Base-by-base conservation (phyloP, 1,140 invertebrate genomes). In the Conus betulinus region DNA sequence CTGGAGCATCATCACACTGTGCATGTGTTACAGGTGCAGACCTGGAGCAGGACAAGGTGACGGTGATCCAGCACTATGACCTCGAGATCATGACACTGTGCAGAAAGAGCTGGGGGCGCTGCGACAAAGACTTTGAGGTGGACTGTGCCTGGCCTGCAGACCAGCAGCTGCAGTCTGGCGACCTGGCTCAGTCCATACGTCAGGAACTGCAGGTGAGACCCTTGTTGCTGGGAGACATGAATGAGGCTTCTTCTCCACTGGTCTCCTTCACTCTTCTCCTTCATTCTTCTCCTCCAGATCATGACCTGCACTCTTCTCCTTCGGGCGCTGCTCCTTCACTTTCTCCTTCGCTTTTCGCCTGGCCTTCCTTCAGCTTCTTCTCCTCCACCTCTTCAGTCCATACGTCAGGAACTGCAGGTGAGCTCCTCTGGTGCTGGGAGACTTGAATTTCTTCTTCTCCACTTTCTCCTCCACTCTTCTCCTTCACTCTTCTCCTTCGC, bases 41-140 rank as follows among this genome's bases (percentile, higher is more conserved):
- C 39, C 67, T 63, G 82, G 87, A 88, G n/a, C 57, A 83, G 27
- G 87, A 88, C 25, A 88, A 82, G 57, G 8, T 52, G 23, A 17
- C 79, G 8, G 10, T 88, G 76, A 23, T 81, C 55, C 57, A 82
- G 52, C 27, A 27, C 55, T 88, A 88, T 57, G 57, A 88, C 51
- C 39, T 57, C 0, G 27, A 88, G 87, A 88, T 88, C 53, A 20
- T 60, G 23, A 57, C 10, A 25, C 78, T 88, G 76, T 88, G 81
- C 76, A 8, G 57, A 11, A 15, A 60, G 57, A 15, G 15, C 8
- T 60, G 8, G 15, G 60, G 79, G 25, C 57, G 63, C 74, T 15
- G 82, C 53, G 23, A 79, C 3, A 8, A 82, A n/a, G 81, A 81
- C 25, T 53, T 79, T 60, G 78, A 82, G 55, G 55, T 51, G 23